These are phyloP conservation scores for Champsocephalus esox DNA, from an alignment of 2,797 vertebrate species.

Conservation along the genomic window DNA sequence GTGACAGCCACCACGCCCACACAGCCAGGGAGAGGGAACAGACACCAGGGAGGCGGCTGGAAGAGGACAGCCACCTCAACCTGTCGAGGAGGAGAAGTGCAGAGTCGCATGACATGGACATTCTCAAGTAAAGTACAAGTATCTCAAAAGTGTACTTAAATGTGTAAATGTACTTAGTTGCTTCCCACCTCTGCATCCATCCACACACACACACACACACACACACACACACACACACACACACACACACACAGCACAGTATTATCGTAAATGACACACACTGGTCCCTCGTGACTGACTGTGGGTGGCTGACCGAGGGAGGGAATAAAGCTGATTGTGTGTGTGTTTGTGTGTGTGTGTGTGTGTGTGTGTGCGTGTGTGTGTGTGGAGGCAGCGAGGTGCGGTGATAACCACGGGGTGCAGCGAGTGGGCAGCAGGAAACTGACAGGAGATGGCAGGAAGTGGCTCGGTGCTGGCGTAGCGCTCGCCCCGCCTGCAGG, in stretches of 20 bases:
- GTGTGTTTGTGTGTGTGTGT: constrained; percentile 37
- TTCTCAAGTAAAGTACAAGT: too few species aligned
- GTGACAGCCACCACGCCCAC: too few species aligned
- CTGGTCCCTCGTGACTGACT: constrained; percentile 49
- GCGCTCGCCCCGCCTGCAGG: constrained; percentile 39
- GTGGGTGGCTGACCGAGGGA: constrained; percentile 71
- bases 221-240: not conserved
- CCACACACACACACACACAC: too few species aligned
- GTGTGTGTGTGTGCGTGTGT: constrained; percentile 45
- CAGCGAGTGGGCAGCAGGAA: constrained; percentile 46
- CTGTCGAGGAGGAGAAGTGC: too few species aligned
- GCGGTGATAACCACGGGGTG: constrained; percentile 54
- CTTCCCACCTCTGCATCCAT: too few species aligned
- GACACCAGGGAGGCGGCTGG: too few species aligned
- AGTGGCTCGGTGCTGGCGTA: constrained; percentile 36
- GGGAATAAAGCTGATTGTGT: constrained; percentile 40
- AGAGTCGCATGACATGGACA: too few species aligned
- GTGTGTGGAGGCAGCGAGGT: constrained; percentile 39
- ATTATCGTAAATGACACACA: constrained; percentile 27
- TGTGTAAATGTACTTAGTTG: too few species aligned
- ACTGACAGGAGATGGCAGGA: constrained; percentile 25
- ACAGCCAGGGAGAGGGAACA: too few species aligned
- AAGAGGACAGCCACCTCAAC: too few species aligned
- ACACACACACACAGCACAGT: constrained; percentile 17
- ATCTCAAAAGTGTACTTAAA: too few species aligned